A percentile compares a stretch with the other conserved stretches of the same genome.
Evolutionary conservation across 37 sponge, comb jelly and placozoan genomes (phyloP).

Genomic region (Geodia barretti): DNA sequence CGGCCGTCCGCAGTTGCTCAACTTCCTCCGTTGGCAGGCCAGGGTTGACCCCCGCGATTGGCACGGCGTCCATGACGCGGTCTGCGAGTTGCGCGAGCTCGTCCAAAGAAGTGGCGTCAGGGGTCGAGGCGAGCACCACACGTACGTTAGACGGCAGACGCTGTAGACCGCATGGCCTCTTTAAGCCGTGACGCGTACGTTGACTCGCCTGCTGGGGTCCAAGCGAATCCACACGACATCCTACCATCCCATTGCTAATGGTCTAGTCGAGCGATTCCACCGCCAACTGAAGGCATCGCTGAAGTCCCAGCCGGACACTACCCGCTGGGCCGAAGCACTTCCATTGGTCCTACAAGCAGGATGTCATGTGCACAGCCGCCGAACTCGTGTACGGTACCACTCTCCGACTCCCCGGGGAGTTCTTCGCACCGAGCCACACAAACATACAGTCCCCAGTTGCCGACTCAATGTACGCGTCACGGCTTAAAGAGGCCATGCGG

Average conservation of each 20-base stretch:
- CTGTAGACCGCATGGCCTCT: too few relatives aligned
- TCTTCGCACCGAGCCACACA: too few relatives aligned
- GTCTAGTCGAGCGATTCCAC: constrained; percentile 51
- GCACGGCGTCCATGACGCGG: constrained; percentile 46
- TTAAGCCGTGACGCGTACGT: too few relatives aligned
- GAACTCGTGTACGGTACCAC: constrained; percentile 64
- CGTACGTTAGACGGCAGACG: constrained; percentile 42
- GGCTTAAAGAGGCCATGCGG: too few relatives aligned
- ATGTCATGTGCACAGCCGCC: too few relatives aligned
- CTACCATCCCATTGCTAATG: constrained; percentile 53
- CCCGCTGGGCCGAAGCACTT: constrained; percentile 36
- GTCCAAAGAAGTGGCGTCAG: constrained; percentile 1
- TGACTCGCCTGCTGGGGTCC: constrained; percentile 24
- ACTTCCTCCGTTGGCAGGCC: too few relatives aligned
- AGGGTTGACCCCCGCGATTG: too few relatives aligned
- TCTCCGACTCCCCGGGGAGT: constrained; percentile 58
- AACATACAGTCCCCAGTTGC: too few relatives aligned
- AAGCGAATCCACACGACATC: constrained; percentile 39
- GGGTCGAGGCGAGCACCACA: constrained; percentile 59
- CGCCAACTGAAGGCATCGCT: constrained; percentile 48
- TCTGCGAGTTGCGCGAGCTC: constrained; percentile 53
- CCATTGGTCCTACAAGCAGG: constrained; percentile 54
- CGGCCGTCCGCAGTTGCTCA: neutral
- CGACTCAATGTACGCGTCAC: too few relatives aligned
- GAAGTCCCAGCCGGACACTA: constrained; percentile 10